Evolutionary conservation across 2,113 vertebrate species (phyloP), one percentile per base, ranked within the genome.

Genomic region (Stegostoma tigrinum): DNA sequence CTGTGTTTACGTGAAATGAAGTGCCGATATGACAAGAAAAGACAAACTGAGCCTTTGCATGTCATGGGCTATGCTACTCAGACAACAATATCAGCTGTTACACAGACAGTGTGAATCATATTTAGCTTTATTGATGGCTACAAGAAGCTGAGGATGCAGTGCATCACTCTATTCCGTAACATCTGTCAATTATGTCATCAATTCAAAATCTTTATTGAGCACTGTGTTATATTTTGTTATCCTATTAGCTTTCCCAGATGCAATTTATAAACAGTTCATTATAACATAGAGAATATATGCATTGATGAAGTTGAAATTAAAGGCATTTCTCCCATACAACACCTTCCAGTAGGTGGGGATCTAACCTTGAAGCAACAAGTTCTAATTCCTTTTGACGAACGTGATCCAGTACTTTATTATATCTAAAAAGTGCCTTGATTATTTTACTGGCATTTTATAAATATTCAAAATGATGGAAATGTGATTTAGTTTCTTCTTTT

Each of bases 121-220:
- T 27, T 94, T 94, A 94, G 93, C 23, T 70, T 72, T 94, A 70
- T 70, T 94, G 93, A 94, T 94, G 90, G 66, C 66, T 94, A 70
- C 67, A 70, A 48, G 45, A 94, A 45, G 10, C 93, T 70, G 66
- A 70, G 66, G 42, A 68, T 45, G 66, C 93, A 70, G 66, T 42
- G 70, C 38, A 94, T 21, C 42, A 67, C 66, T 94, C 68, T 94
- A 19, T 27, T 94, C 66, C 14, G 24, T 27, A 24, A 94, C 21
- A 45, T 94, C 38, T 94, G 30, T 94, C 67, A 94, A 94, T 94
- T 94, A 48, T 48, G 42, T 3, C 27, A 23, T 30, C 66, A 94
- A 66, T 94, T 94, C 66, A 94, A 19, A 24, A 48, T 21, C 38
- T 68, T 94, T 94, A 94, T 94, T 48, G 64, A 67, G 66, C 93